Base-by-base conservation (phyloP, 2,797 vertebrate genomes). In the Trichosurus vulpecula region DNA sequence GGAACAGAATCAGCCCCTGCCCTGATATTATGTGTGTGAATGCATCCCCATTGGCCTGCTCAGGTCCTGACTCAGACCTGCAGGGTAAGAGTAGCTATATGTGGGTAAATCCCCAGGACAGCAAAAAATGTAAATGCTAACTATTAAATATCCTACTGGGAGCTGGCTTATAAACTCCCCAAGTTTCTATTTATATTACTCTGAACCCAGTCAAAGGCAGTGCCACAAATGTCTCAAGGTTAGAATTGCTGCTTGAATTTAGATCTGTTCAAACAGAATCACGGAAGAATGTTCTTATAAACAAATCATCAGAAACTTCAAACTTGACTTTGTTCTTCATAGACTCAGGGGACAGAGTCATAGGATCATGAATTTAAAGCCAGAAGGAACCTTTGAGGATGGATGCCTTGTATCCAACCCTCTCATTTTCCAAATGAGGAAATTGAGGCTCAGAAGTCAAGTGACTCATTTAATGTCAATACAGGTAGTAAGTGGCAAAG, bases 221-320 rank as follows among this genome's bases (percentile, higher is more conserved):
- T 92, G 25, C 47, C 22, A 35, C 56, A 0, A 90, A 8, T 54
- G 47, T 90, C 92, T 92, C n/a, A n/a, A 54, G 47, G n/a, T 93
- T 93, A 95, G 55, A 95, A 30, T 90, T 90, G 51, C 90, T 95
- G 74, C 29, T 87, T 94, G 54, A 54, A 31, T 91, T 94, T 94
- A 66, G 41, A n/a, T 54, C 93, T 93, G 0, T 51, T 55, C 41
- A 92, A 93, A 92, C 30, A 93, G 91, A 95, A 52, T 81, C 6
- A 11, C 90, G 90, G 56, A 12, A 52, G 93, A 14, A 52, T 56
- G 41, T 90, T 57, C 25, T 90, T 92, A 55, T 14, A 89, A 61
- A 55, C 87, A 94, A 92, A 92, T 93, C 57, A 47, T 31, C 92
- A 66, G 87, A 91, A 96, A 74, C 35, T 12, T 91, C n/a, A 14